phyloP scores from a whole-genome alignment of 2,113 vertebrate species.

The Solenodon paradoxus region DNA sequence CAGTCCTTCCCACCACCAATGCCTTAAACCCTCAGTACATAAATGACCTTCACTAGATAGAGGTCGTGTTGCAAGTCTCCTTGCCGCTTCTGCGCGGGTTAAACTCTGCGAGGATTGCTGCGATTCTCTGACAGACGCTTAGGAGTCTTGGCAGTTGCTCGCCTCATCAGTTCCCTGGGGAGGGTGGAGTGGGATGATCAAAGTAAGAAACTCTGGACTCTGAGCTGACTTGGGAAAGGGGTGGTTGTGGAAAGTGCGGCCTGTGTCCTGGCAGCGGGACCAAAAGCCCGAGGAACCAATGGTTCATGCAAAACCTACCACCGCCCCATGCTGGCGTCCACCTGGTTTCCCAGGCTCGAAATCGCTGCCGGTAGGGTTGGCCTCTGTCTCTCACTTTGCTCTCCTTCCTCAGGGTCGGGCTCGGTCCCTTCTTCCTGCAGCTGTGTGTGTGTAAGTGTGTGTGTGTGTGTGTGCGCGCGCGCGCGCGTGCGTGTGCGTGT shows the following conservation, averaged over 20 bases:
- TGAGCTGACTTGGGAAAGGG: background rate
- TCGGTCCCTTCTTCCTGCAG: background rate
- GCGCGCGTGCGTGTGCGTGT: background rate
- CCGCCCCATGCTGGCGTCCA: background rate
- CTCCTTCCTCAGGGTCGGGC: background rate
- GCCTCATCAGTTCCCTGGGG: background rate
- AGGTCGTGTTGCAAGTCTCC: constrained; percentile 63
- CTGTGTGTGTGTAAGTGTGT: constrained; percentile 9
- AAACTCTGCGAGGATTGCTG: constrained; percentile 30
- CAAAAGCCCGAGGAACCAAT: background rate
- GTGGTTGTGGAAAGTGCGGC: background rate
- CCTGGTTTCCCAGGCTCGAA: constrained; percentile 5
- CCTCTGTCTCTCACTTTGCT: constrained; percentile 10
- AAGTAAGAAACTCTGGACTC: background rate
- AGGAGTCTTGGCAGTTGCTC: background rate
- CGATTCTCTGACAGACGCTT: background rate
- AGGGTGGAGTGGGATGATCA: background rate
- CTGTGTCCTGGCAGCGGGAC: background rate
- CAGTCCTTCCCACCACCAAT: background rate
- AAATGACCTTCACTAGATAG: constrained; percentile 74
- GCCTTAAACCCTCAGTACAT: constrained; percentile 50
- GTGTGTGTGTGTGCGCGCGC: background rate
- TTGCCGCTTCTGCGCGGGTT: background rate
- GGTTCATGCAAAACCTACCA: constrained; percentile 9
- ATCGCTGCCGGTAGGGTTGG: background rate